Conservation (phyloP, 2,888 invertebrate species). For the Brachyptera risi region DNA sequence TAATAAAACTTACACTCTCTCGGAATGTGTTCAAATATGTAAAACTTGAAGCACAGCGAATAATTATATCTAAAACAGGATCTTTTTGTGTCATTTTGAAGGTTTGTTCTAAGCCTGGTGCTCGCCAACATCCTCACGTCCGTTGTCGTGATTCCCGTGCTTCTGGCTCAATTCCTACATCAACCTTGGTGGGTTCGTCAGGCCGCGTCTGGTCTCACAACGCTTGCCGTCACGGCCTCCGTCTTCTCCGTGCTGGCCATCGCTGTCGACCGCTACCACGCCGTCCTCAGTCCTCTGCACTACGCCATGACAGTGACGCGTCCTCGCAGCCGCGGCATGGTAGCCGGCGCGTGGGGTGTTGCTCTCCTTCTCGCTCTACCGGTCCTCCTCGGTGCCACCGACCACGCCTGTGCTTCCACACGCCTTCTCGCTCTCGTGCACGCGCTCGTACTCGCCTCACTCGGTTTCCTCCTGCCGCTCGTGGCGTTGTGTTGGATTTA, state of each 20-base stretch:
- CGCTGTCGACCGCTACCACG: conserved; percentile 50
- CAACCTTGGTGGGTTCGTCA: conserved; percentile 41
- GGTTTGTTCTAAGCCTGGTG: conserved; percentile 50
- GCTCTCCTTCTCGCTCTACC: conserved; percentile 43
- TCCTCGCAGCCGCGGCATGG: conserved; percentile 44
- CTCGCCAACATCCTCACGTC: conserved; percentile 48
- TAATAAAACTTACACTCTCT: too few species aligned
- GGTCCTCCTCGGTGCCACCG: conserved; percentile 32
- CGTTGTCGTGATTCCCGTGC: conserved; percentile 46
- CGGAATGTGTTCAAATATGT: too few species aligned
- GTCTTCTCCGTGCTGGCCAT: conserved; percentile 50
- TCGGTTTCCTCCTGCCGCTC: conserved; percentile 49
- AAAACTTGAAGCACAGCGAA: too few species aligned
- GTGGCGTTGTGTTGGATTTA: conserved; percentile 49
- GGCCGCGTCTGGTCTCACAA: conserved; percentile 42
- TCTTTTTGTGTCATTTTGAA: too few species aligned
- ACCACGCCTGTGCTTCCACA: conserved; percentile 3
- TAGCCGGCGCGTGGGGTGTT: conserved; percentile 44
- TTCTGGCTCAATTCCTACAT: conserved; percentile 43
- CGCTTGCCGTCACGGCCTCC: conserved; percentile 46
- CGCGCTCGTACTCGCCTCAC: conserved; percentile 43
- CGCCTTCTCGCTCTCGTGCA: conserved; percentile 34
- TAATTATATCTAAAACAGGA: too few species aligned
- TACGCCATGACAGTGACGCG: conserved; percentile 50
- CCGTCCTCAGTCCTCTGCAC: conserved; percentile 50